Evolutionary conservation across 2,888 invertebrate species (phyloP), one percentile per base, ranked within the genome.

Genomic region (Galerucella nymphaeae): DNA sequence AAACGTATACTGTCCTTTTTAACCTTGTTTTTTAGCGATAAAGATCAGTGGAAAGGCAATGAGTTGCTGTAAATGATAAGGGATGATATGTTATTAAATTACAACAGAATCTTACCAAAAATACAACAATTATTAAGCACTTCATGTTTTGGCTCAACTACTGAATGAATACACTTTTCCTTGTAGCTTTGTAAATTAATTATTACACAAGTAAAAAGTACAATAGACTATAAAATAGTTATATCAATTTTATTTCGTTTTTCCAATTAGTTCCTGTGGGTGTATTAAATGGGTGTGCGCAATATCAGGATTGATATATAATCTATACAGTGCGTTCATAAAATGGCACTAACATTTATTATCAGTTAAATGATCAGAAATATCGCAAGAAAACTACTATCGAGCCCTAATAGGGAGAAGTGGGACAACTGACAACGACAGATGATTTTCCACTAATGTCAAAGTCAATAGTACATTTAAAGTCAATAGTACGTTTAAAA

Each of bases 21-120:
- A 9, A 38, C 30, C 30, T 5, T 38, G 30, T 38, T 38, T 38
- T 38, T 38, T 9, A 38, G 30, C 1, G 8, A 38, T 9, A 38
- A 38, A 9, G 8, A 9, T 9, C 9, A 38, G 30, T 8, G 8
- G 30, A 8, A 38, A 38, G 30, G 30, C 9, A 38, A 38, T 38
- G 30, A 30, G 23, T 30, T 8, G 8, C 8, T 38, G 30, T 38
- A 38, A 30, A 5, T 30, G 30, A 30, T 30, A 30, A 30, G 30
- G 30, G 30, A 8, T 38, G 30, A 38, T 38, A 38, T 38, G 30
- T 38, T 38, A 38, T 23, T 23, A 6, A 53, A 16, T 53, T 38
- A 53, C 10, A 53, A 53, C 18, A 10, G 9, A 18, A 53, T 53
- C 53, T 53, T 53, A 53, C 53, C 53, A 53, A 53, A 53, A 53